Evolutionary conservation across 53 echinoderm and acorn worm species (phyloP).

Genomic region (Temnopleurus reevesii): DNA sequence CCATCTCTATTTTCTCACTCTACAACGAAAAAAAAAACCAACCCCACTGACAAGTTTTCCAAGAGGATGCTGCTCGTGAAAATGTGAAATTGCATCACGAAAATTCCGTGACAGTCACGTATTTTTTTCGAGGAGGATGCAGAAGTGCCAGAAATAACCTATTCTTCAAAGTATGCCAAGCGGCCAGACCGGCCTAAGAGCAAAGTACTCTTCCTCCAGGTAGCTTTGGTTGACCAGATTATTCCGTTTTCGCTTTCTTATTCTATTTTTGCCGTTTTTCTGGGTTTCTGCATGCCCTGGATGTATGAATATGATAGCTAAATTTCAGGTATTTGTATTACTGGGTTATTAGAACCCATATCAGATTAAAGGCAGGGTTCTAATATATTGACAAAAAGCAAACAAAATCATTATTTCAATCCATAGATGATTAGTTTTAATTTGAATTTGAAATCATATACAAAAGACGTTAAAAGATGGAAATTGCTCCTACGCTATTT

Average conservation of each 20-base stretch:
- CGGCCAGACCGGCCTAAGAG: neutral
- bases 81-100: constrained; percentile 45
- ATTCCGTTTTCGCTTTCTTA: neutral
- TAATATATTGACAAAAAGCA: no score
- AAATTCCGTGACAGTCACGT: constrained; percentile 36
- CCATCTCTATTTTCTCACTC: neutral
- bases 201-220: constrained; percentile 4
- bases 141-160: constrained; percentile 40
- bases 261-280: neutral
- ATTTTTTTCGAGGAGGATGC: neutral
- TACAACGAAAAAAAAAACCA: constrained; percentile 6
- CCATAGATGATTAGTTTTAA: no score
- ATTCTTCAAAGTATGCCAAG: constrained; percentile 44
- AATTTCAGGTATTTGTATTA: no score
- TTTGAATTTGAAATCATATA: no score
- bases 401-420: no score
- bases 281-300: no score
- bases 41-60: neutral
- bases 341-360: no score
- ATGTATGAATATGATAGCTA: no score
- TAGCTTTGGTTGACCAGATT: neutral
- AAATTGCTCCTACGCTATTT: no score
- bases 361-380: no score
- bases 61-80: constrained; percentile 32
- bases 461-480: no score